Evolutionary conservation across 2,113 vertebrate genomes (phyloP).

Genomic region (Proteles cristata): DNA sequence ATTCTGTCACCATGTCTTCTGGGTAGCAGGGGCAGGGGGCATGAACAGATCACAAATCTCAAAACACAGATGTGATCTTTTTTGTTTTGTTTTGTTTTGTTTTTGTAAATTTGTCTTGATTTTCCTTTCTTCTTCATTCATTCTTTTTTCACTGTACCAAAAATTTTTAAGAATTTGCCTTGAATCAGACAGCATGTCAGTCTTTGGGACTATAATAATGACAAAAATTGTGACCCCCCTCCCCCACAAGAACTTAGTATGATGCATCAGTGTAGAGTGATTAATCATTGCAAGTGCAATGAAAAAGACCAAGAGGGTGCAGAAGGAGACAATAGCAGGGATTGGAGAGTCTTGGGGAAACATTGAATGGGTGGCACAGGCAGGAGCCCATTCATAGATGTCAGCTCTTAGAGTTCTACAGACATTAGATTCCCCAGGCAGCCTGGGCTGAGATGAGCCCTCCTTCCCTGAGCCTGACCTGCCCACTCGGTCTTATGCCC

Average conservation of each 20-base stretch:
- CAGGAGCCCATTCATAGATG: background rate
- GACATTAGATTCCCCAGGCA: background rate
- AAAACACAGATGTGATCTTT: background rate
- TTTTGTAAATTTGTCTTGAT: background rate
- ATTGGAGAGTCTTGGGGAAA: rapidly evolving
- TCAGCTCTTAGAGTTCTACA: background rate
- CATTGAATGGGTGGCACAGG: background rate
- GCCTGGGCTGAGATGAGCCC: rapidly evolving
- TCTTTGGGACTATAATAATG: background rate
- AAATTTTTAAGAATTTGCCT: background rate
- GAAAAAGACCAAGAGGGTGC: background rate
- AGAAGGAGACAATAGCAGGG: background rate
- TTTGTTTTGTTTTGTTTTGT: too few species aligned
- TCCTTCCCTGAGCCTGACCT: rapidly evolving
- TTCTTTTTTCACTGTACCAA: background rate
- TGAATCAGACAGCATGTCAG: background rate
- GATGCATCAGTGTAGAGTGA: background rate
- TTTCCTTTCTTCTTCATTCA: background rate
- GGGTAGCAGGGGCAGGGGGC: background rate
- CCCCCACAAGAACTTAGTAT: background rate
- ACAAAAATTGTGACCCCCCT: background rate
- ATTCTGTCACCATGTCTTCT: background rate
- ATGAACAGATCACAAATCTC: background rate
- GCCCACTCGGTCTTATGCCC: background rate
- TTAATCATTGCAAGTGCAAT: background rate